A percentile compares a stretch with the other conserved stretches of the same genome.
Conservation (phyloP, 2,113 vertebrate genomes). For the Thunnus maccoyii region DNA sequence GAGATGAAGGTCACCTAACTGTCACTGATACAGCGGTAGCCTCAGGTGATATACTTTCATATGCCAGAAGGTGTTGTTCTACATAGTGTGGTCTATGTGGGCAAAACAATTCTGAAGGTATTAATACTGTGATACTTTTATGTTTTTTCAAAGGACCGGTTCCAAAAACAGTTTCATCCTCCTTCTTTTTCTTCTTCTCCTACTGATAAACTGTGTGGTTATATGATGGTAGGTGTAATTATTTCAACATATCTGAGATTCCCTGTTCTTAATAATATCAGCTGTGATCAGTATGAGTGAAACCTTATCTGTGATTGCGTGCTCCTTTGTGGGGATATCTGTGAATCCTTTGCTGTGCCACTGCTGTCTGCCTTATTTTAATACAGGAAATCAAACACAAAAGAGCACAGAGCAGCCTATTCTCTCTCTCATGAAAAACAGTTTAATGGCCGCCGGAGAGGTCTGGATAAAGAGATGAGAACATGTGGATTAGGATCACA, state of each 20-base stretch:
- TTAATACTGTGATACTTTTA: too few relatives aligned
- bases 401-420: constrained; percentile 18
- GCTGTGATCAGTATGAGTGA: background rate
- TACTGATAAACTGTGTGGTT: background rate
- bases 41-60: background rate
- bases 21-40: background rate
- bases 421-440: constrained; percentile 6
- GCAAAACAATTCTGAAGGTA: too few relatives aligned
- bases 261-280: background rate
- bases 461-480: constrained; percentile 14
- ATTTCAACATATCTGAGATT: background rate
- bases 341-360: background rate
- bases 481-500: constrained; percentile 19
- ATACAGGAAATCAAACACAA: constrained; percentile 47
- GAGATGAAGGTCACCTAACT: background rate
- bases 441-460: background rate
- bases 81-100: too few relatives aligned
- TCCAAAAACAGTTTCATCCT: too few relatives aligned
- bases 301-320: background rate
- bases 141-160: too few relatives aligned
- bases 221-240: background rate
- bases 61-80: too few relatives aligned
- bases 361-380: constrained; percentile 25
- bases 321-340: constrained; percentile 7
- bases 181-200: too few relatives aligned